Conservation (phyloP, 1,140 invertebrate species). For the Zaprionus lachaisei region DNA sequence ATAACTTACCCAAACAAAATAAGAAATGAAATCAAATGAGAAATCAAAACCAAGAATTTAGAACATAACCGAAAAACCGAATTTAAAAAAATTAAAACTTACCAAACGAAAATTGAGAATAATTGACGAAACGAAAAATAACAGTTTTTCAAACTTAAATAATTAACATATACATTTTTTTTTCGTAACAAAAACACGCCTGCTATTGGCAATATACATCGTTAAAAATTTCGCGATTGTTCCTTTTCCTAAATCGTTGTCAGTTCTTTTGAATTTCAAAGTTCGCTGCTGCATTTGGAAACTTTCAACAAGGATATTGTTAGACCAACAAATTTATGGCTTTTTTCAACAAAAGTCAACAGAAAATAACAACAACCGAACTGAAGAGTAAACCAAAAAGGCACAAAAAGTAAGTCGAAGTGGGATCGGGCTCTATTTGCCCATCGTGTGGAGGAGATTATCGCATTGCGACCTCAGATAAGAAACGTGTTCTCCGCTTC, state of each 20-base stretch:
- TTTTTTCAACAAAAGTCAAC: conserved; percentile 64
- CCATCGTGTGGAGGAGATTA: conserved; percentile 13
- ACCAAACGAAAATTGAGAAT: conserved; percentile 21
- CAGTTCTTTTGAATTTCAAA: conserved; percentile 7
- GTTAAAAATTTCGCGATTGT: conserved; percentile 65
- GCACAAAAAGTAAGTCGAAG: conserved; percentile 46
- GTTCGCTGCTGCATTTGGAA: conserved; percentile 27
- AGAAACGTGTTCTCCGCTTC: background rate
- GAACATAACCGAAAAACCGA: conserved; percentile 15
- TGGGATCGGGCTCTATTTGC: background rate
- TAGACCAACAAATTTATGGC: conserved; percentile 81
- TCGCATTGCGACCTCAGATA: conserved; percentile 9
- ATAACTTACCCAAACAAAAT: conserved; percentile 31
- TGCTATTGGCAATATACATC: conserved; percentile 77
- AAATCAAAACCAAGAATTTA: conserved; percentile 20
- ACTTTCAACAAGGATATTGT: conserved; percentile 74
- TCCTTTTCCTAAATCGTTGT: background rate
- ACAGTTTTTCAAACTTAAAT: conserved; percentile 39
- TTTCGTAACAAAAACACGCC: conserved; percentile 69
- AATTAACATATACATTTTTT: conserved; percentile 43
- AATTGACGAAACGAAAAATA: conserved; percentile 15
- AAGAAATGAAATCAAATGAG: conserved; percentile 14
- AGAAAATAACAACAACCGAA: conserved; percentile 61
- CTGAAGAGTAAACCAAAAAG: conserved; percentile 57
- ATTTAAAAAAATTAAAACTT: conserved; percentile 21